Conservation (phyloP, 2,113 vertebrate genomes). For the Verasper variegatus region DNA sequence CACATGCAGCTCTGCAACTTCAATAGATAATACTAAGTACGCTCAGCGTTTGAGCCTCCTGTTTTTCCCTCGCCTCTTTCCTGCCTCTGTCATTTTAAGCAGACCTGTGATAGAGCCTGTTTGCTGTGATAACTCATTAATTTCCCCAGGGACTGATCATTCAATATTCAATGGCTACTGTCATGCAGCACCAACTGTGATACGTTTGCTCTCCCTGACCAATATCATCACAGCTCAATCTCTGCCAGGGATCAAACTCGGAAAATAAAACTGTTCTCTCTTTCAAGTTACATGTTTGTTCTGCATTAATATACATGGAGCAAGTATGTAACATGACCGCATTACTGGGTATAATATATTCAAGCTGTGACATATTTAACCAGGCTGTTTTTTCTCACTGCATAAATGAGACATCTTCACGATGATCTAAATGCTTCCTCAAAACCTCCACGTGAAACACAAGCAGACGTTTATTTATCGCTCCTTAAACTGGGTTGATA, state of each 20-base stretch:
- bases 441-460: constrained; percentile 15
- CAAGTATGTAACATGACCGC: neutral
- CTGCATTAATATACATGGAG: constrained; percentile 18
- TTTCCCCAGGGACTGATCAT: constrained; percentile 79
- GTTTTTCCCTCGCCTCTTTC: constrained; percentile 30
- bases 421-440: constrained; percentile 32
- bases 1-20: constrained; percentile 65
- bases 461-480: constrained; percentile 1
- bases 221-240: constrained; percentile 55
- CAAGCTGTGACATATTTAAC: constrained; percentile 36
- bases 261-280: constrained; percentile 5
- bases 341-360: constrained; percentile 32
- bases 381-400: constrained; percentile 20
- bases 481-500: neutral
- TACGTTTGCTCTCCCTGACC: constrained; percentile 47
- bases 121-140: constrained; percentile 73
- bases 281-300: constrained; percentile 3
- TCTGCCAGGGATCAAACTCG: constrained; percentile 12
- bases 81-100: constrained; percentile 69
- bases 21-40: constrained; percentile 56
- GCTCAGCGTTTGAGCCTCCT: constrained; percentile 42
- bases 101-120: constrained; percentile 57
- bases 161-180: constrained; percentile 79
- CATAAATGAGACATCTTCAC: constrained; percentile 41
- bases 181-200: constrained; percentile 59